Evolutionary conservation across 2,888 invertebrate genomes (phyloP), one percentile per base, ranked within the genome.

Genomic region (Nemoura dubitans): DNA sequence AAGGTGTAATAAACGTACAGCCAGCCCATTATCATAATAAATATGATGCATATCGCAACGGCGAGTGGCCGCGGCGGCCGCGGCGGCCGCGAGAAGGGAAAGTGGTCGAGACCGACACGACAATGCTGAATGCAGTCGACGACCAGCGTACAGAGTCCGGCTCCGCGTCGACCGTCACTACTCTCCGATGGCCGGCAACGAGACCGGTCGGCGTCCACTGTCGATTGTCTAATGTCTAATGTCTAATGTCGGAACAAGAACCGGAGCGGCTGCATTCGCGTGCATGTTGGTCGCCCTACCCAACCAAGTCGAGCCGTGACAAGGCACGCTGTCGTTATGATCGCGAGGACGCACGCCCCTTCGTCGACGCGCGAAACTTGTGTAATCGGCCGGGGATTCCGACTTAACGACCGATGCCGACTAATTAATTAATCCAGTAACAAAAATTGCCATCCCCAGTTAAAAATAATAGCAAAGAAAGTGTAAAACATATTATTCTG

Each of bases 381-480:
- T 14, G 21, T 59, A 59, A 59, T 14, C 3, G 14, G 36, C 36
- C 3, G 59, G 59, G 59, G 21, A 59, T 59, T 21, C 59, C 59
- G 59, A 59, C 14, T 16, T 59, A 59, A 59, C 59, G 59, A 78
- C 3, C 78, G 25, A 78, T 78, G 28, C 28, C 7, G 27, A 28
- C 27, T 14, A 28, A 78, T 78, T 78, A 78, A 78, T 78, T 78
- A 78, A 78, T 14, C 76, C 28, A 78, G 28, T 25, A 2, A 78
- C 78, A 21, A 78, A 78, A 81, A 59, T 59, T 81, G n/a, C 28
- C 81, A 81, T 30, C 81, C 81, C 84, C 59, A 84, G 84, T 76
- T 27, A 59, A 27, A 76, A 84, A 84, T 26, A 84, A 84, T 84
- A 26, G 28, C 76, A 84, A 84, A 59, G 84, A 84, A 84, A 84